Evolutionary conservation across 2,113 vertebrate genomes (phyloP), one percentile per base, ranked within the genome.

Genomic region (Paramormyrops kingsleyae): DNA sequence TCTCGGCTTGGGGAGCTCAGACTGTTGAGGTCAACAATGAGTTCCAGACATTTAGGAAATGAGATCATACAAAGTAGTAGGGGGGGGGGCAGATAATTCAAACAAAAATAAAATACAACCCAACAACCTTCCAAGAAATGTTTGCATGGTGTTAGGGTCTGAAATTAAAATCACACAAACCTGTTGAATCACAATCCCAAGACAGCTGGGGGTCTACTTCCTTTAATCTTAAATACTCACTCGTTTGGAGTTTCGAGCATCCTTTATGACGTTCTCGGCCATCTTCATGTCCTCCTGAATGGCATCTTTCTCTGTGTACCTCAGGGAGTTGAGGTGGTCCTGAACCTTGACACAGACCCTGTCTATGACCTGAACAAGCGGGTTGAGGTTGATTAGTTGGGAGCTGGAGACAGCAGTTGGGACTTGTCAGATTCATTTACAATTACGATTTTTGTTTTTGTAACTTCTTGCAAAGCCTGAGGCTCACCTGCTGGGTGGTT

Each of bases 301-400:
- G 5, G 93, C 89, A 27, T 93, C 95, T 44, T 93, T 94, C 47
- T 95, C 96, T 13, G 95, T 96, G 91, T 96, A 98, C 89, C 95
- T 94, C 90, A 99, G 95, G 0, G 99, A 99, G 96, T 99, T 99
- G 88, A 99, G 96, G 90, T 99, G 98, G 91, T 99, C 99, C 95
- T 99, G 98, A 19, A 99, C 97, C 95, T 97, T 98, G 31, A 99
- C 99, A 92, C 99, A 99, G 91, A 99, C 97, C 90, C 95, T 96
- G 93, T 99, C 98, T 92, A 99, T 97, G 97, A 99, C 98, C 98
- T 99, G 93, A 10, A 88, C 31, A 35, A 77, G 83, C 80, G 88
- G 83, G 90, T 39, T 31, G 3, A 62, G 52, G 19, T 24, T 24
- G 56, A 19, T 46, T 42, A 42, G 88, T 19, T 52, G 17, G 44